Base-by-base conservation (phyloP, 2,797 vertebrate genomes). In the Calcarius lapponicus region DNA sequence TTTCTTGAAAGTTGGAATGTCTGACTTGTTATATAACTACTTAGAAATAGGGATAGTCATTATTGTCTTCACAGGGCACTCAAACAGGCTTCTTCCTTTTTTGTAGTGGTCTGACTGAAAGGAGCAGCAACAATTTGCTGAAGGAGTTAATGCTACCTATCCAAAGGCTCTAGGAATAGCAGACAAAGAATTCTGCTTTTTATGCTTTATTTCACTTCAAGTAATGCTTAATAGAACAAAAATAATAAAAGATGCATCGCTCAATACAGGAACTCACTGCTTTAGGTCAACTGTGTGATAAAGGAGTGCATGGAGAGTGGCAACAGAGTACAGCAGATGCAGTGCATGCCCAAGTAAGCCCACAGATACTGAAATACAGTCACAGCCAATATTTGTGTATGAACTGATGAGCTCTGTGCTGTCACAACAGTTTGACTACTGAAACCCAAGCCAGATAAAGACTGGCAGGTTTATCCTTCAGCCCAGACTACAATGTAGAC, bases 401-500 rank as follows among this genome's bases (percentile, higher is more conserved):
- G 54, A 92, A 78, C 86, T 86, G 54, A 54, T 78, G 82, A 84
- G 50, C 34, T 80, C 31, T 69, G 1, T 69, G 42, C 65, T 95
- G 82, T 86, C 82, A 75, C 47, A 92, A 65, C 43, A 47, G 57
- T 65, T 80, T 73, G 93, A 83, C 72, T 90, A 38, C 65, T 80
- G 71, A 91, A 95, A 93, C 22, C 51, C 51, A 56, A 91, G 83
- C 51, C 71, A 72, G 94, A 70, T 66, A 76, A 89, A 78, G 71
- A 64, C 53, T 76, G 75, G 9, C 84, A 88, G 54, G 17, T 74
- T 96, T 93, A 74, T 91, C 50, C 88, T 61, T 42, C 61, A 64
- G 61, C 66, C 22, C 58, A 89, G 75, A 76, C 69, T 89, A 32
- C 74, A 80, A 11, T 17, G 10, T 26, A 69, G 85, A 84, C 38